Conservation (phyloP, 92 coral and sea anemone species). For the Parazoanthus swiftii region DNA sequence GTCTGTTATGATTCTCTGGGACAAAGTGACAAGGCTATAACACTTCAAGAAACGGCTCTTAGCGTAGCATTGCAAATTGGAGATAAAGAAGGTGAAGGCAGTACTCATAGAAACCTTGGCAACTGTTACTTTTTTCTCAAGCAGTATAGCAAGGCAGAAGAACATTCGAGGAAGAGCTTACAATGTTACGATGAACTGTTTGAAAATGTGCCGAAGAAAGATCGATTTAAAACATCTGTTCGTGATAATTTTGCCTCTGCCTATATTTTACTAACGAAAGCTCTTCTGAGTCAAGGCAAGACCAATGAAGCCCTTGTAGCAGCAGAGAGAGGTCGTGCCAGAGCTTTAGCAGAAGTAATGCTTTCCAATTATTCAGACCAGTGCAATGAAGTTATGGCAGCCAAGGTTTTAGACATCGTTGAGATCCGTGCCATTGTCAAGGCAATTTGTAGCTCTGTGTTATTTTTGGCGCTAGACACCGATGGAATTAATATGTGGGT, state of each 20-base stretch:
- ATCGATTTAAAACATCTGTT: neutral
- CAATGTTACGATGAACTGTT: slow-evolving; percentile 10
- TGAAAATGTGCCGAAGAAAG: slow-evolving; percentile 8
- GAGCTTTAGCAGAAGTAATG: too few species aligned
- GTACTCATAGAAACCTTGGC: neutral
- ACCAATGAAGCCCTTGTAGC: neutral
- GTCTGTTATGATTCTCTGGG: too few species aligned
- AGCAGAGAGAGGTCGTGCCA: too few species aligned
- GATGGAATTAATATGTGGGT: too few species aligned
- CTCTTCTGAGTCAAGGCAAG: neutral
- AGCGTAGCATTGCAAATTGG: neutral
- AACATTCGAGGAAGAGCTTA: neutral
- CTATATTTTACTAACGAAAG: neutral
- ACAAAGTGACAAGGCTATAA: too few species aligned
- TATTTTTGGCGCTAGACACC: too few species aligned
- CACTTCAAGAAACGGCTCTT: neutral
- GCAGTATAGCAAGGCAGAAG: neutral
- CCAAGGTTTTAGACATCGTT: too few species aligned
- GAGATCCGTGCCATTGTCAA: too few species aligned
- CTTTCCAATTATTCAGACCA: too few species aligned
- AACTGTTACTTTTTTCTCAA: too few species aligned
- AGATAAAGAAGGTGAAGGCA: slow-evolving; percentile 9
- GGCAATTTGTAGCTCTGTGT: too few species aligned
- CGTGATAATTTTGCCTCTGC: neutral
- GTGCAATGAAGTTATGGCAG: too few species aligned